phyloP scores from a whole-genome alignment of 2,888 invertebrate species.

The Drosophila kanekoi region DNA sequence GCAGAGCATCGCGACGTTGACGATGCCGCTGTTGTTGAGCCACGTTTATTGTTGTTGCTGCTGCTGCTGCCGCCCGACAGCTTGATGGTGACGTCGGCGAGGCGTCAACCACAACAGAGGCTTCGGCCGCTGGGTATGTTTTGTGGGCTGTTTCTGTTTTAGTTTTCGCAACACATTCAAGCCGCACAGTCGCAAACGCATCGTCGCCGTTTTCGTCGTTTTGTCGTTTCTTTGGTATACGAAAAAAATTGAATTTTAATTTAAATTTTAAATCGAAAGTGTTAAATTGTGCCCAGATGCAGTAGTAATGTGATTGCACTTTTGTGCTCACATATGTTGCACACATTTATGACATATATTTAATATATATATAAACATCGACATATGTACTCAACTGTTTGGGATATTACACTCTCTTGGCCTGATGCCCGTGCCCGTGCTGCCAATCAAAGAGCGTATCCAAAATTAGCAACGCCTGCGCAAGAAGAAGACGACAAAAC shows the following conservation, averaged over 20 bases:
- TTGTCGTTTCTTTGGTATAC: constrained; percentile 42
- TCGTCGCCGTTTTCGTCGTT: constrained; percentile 21
- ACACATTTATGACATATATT: not conserved
- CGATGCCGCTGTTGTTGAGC: constrained; percentile 46
- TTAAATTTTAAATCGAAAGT: constrained; percentile 4
- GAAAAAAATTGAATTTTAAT: constrained; percentile 17
- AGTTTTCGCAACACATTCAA: constrained; percentile 77
- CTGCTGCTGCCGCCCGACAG: constrained; percentile 29
- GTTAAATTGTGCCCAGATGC: constrained; percentile 26
- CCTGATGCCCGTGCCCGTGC: constrained; percentile 22
- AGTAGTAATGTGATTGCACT: constrained; percentile 21
- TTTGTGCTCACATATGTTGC: too few relatives aligned
- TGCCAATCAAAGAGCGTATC: constrained; percentile 49
- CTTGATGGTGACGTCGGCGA: constrained; percentile 38
- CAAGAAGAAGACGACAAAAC: constrained; percentile 16
- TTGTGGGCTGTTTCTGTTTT: constrained; percentile 66
- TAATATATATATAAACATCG: not conserved
- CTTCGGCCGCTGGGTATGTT: constrained; percentile 51
- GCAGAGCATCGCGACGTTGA: constrained; percentile 31
- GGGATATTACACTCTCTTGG: constrained; percentile 40
- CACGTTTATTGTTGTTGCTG: constrained; percentile 56
- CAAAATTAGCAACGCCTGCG: constrained; percentile 67
- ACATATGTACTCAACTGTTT: constrained; percentile 21
- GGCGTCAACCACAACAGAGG: constrained; percentile 36
- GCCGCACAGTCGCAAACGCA: constrained; percentile 66